Percentiles rank a stretch among this genome's conserved stretches.
Conservation (phyloP, 2,113 vertebrate species). For the Tachuris rubrigastra region DNA sequence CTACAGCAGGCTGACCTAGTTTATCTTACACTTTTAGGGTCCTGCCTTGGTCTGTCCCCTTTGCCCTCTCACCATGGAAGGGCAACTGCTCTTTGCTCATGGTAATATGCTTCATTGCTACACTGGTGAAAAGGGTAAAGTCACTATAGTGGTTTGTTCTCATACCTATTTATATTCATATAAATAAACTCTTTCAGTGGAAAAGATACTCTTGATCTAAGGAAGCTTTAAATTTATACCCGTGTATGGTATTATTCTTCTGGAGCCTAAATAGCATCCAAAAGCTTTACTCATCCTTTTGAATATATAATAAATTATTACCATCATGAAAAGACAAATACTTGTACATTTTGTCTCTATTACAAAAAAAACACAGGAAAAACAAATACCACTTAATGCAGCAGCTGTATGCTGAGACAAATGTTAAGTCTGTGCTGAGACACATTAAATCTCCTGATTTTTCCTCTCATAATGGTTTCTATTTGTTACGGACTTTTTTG, state of each 20-base stretch:
- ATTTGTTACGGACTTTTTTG: background rate
- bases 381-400: constrained; percentile 12
- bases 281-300: background rate
- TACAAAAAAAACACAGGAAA: background rate
- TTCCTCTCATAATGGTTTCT: background rate
- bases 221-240: background rate
- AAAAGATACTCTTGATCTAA: background rate
- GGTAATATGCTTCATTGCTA: background rate
- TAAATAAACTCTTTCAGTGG: background rate
- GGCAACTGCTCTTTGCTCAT: background rate
- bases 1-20: background rate
- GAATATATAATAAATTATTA: constrained; percentile 33
- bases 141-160: background rate
- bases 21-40: background rate
- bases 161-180: background rate
- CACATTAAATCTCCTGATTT: background rate
- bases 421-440: background rate
- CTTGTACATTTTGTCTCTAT: constrained; percentile 5
- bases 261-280: background rate
- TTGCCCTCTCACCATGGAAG: background rate
- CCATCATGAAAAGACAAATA: background rate
- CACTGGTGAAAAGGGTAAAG: background rate
- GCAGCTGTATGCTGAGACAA: background rate
- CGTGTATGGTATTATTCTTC: background rate
- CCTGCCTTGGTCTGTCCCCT: background rate